These are phyloP conservation scores for Coendou prehensilis DNA, from an alignment of 2,797 vertebrate genomes.

Conservation along the genomic window DNA sequence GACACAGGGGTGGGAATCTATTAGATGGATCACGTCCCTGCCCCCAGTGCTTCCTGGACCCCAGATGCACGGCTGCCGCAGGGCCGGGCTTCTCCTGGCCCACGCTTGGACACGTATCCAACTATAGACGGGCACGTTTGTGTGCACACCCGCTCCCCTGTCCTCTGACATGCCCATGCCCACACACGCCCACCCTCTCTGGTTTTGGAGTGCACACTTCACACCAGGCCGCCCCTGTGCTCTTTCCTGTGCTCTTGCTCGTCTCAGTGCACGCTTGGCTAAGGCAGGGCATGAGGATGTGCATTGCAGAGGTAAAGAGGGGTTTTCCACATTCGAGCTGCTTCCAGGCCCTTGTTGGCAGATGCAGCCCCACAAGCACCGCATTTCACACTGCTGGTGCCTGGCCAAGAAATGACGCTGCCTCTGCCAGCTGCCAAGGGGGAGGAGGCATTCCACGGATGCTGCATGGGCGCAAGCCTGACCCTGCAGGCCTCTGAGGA, in stretches of 20 bases:
- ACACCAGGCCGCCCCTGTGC: accelerated
- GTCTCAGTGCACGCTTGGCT: neutral
- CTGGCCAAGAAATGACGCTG: slow-evolving; percentile 47
- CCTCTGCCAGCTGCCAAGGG: neutral
- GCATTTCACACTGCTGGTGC: neutral
- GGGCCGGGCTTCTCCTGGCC: neutral
- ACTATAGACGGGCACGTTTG: accelerated
- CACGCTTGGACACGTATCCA: accelerated
- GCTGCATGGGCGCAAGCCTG: neutral
- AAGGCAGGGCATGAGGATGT: neutral
- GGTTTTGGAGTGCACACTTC: accelerated
- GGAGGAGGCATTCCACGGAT: slow-evolving; percentile 39
- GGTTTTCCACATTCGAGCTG: neutral
- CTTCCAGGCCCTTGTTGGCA: slow-evolving; percentile 57
- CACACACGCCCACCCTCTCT: accelerated
- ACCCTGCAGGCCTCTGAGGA: neutral
- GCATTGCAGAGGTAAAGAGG: neutral
- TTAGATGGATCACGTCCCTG: accelerated
- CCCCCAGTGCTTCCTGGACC: neutral
- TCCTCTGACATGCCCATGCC: neutral
- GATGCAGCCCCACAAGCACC: neutral
- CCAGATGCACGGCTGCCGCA: neutral
- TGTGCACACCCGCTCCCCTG: accelerated
- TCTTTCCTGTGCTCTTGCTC: neutral
- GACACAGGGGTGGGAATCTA: no score